Percentiles rank a stretch among this genome's conserved stretches.
These are phyloP conservation scores for Drosophila falleni DNA, from an alignment of 2,888 invertebrate species.

Conservation along the genomic window DNA sequence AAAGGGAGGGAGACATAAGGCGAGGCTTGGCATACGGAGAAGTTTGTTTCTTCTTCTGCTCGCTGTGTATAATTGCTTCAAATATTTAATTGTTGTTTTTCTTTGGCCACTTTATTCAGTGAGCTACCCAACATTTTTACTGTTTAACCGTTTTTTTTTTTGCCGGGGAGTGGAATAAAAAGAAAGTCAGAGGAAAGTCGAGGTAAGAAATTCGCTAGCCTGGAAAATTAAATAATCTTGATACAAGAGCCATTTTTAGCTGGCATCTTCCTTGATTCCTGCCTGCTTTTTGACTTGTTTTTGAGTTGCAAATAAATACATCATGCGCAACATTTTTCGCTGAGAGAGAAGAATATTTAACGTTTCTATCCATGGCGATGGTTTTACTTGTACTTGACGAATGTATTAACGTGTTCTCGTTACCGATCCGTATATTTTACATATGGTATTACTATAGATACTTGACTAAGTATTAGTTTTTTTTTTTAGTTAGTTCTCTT, in stretches of 20 bases:
- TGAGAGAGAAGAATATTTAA: neutral
- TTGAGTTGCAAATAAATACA: constrained; percentile 21
- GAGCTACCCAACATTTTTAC: constrained; percentile 19
- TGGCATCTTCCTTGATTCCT: constrained; percentile 20
- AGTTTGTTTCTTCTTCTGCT: constrained; percentile 20
- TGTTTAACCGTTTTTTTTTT: neutral
- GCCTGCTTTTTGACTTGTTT: constrained; percentile 1
- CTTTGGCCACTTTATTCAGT: constrained; percentile 16
- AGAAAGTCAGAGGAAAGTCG: neutral
- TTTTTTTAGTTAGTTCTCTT: constrained; percentile 83
- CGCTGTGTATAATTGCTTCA: constrained; percentile 61
- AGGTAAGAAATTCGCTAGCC: constrained; percentile 17
- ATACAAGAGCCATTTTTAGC: constrained; percentile 3
- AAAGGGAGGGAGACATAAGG: neutral
- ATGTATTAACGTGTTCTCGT: too few relatives aligned
- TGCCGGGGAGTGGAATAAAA: neutral
- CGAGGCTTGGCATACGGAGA: neutral
- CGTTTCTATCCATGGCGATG: neutral
- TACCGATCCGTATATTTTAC: constrained; percentile 2
- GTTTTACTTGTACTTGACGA: constrained; percentile 16
- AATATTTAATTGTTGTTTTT: constrained; percentile 69
- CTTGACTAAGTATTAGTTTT: constrained; percentile 39
- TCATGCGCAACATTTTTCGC: neutral
- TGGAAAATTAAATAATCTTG: constrained; percentile 36
- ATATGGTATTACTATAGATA: constrained; percentile 32